A percentile compares a stretch with the other conserved stretches of the same genome.
These are phyloP conservation scores for Pseudoatta argentina DNA, from an alignment of 1,140 invertebrate species.

Conservation along the genomic window DNA sequence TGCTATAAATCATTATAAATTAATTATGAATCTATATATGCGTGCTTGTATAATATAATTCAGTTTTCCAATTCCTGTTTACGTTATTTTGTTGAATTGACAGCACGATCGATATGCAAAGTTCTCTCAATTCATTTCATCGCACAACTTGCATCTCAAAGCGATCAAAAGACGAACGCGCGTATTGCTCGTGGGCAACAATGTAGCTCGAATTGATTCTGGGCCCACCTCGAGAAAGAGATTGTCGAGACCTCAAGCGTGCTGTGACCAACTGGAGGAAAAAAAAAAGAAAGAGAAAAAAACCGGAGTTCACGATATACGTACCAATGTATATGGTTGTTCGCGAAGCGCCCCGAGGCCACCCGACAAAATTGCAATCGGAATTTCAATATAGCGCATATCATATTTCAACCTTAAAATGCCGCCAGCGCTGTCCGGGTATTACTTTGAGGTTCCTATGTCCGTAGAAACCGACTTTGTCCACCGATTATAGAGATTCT, in stretches of 20 bases:
- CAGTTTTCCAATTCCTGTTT: background rate
- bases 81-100: conserved; percentile 3
- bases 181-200: conserved; percentile 10
- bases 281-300: background rate
- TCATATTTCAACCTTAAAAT: conserved; percentile 73
- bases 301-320: conserved; percentile 44
- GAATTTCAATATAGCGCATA: conserved; percentile 78
- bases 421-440: conserved; percentile 66
- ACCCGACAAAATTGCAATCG: conserved; percentile 71
- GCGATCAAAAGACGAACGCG: conserved; percentile 24
- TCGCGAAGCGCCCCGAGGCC: conserved; percentile 42
- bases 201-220: conserved; percentile 45
- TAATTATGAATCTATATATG: background rate
- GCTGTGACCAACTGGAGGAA: conserved; percentile 1
- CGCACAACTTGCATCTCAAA: background rate
- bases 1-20: background rate
- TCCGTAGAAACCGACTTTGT: conserved; percentile 63
- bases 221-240: background rate
- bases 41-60: background rate
- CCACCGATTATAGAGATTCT: conserved; percentile 72
- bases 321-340: conserved; percentile 22
- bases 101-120: background rate
- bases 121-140: conserved; percentile 3
- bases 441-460: conserved; percentile 73
- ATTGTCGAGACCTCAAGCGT: background rate